Base-by-base conservation (phyloP, 2,113 vertebrate species). In the Heterotilapia buettikoferi region DNA sequence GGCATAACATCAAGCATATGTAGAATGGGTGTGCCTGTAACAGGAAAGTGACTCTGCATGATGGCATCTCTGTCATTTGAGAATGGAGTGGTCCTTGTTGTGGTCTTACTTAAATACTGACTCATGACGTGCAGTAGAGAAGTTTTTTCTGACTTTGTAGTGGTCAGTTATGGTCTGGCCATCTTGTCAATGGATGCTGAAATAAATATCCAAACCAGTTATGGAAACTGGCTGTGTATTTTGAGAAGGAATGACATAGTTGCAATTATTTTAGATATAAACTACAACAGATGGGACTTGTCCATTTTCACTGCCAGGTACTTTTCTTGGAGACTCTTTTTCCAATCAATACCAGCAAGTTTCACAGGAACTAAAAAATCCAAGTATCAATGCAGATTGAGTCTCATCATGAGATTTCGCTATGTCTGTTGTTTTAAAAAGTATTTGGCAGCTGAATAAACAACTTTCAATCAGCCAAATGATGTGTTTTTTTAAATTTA, bases 271-370 rank as follows among this genome's bases (percentile, higher is more conserved):
- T 50, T n/a, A 81, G 36, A 66, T 29, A 57, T 47, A 79, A 50
- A 84, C n/a, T 36, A 24, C 18, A 57, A 9, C 36, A 63, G 78
- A 84, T 29, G 63, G 68, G 59, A 45, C 66, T 73, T 45, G 38
- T 71, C 88, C 18, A 19, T 40, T 26, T 83, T 90, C 18, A 66
- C 84, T 76, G 82, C 82, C 21, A 85, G 84, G 31, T 82, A 53
- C 52, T 76, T 84, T 92, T 90, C 52, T 50, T 36, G 24, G 82
- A 87, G 36, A 76, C 59, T 80, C 68, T 87, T 90, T 83, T 92
- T 90, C 68, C 83, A 45, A 85, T 90, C 84, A 83, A 87, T 40
- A 90, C 89, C 71, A 85, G 83, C 86, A 54, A 85, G 57, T 83
- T 29, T 82, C 63, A 88, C 33, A 54, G 68, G 79, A 83, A 86